phyloP scores from a whole-genome alignment of 2,888 invertebrate genomes.

The Trypoxylon attenuatum region DNA sequence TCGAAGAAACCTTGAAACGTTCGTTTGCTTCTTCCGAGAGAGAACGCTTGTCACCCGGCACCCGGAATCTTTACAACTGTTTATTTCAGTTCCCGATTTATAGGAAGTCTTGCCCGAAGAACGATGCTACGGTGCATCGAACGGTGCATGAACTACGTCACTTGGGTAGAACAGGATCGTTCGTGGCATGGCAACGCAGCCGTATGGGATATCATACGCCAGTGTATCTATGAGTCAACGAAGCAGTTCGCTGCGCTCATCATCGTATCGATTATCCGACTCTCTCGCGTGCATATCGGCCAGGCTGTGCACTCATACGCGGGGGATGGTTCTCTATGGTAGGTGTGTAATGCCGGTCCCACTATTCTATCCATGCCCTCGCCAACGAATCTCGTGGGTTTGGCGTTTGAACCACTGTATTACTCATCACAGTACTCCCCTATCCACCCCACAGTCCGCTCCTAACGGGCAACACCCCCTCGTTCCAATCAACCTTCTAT shows the following conservation, averaged over 20 bases:
- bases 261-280: slow-evolving; percentile 25
- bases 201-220: slow-evolving; percentile 9
- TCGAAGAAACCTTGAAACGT: no score
- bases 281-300: slow-evolving; percentile 3
- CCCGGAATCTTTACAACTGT: background rate
- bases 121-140: background rate
- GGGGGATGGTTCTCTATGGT: background rate
- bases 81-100: background rate
- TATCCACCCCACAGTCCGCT: background rate
- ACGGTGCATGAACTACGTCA: background rate
- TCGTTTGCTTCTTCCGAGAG: background rate
- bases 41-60: background rate
- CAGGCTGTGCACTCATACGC: background rate
- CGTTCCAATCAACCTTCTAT: slow-evolving; percentile 1
- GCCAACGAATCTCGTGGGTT: background rate
- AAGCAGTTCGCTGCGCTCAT: slow-evolving; percentile 21
- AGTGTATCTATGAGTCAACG: slow-evolving; percentile 27
- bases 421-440: background rate
- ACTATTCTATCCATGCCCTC: background rate
- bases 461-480: background rate
- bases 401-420: background rate
- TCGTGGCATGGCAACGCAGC: background rate
- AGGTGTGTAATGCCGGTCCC: background rate
- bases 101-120: background rate
- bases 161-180: background rate